Percentiles rank a stretch among this genome's conserved stretches.
These are phyloP conservation scores for Pygoscelis antarcticus DNA, from an alignment of 2,113 vertebrate genomes.

Conservation along the genomic window DNA sequence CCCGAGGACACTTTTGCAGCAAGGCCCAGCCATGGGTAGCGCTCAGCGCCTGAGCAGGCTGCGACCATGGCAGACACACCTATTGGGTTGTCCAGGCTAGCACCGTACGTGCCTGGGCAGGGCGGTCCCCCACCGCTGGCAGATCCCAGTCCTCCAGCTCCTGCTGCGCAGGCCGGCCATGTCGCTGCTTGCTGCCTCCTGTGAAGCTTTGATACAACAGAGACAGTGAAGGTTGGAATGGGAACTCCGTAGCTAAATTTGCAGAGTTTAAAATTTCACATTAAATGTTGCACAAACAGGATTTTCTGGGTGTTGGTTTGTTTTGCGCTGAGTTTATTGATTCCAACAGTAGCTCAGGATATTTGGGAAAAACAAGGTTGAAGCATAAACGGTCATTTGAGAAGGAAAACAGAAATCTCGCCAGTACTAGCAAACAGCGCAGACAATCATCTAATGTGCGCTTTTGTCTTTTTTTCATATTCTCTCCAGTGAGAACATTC, in stretches of 20 bases:
- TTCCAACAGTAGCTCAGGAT: neutral
- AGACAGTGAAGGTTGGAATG: rapidly evolving
- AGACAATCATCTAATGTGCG: neutral
- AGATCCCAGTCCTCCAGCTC: neutral
- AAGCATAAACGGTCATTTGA: neutral
- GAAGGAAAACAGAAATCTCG: neutral
- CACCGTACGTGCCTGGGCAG: rapidly evolving
- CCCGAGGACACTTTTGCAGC: rapidly evolving
- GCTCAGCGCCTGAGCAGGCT: neutral
- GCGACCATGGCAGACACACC: rapidly evolving
- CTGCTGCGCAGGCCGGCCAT: rapidly evolving
- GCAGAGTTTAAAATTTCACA: neutral
- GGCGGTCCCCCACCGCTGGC: neutral
- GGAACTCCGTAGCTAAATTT: neutral
- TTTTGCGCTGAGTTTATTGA: neutral
- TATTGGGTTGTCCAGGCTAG: neutral
- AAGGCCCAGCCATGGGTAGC: rapidly evolving
- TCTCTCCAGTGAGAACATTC: neutral
- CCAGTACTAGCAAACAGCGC: neutral
- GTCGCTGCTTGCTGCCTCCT: neutral
- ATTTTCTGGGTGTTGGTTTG: neutral
- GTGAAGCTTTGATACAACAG: neutral
- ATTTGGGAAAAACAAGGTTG: neutral
- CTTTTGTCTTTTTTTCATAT: neutral
- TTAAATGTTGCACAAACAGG: neutral